phyloP scores from a whole-genome alignment of 1,140 invertebrate genomes.

The Protaetia brevitarsis region DNA sequence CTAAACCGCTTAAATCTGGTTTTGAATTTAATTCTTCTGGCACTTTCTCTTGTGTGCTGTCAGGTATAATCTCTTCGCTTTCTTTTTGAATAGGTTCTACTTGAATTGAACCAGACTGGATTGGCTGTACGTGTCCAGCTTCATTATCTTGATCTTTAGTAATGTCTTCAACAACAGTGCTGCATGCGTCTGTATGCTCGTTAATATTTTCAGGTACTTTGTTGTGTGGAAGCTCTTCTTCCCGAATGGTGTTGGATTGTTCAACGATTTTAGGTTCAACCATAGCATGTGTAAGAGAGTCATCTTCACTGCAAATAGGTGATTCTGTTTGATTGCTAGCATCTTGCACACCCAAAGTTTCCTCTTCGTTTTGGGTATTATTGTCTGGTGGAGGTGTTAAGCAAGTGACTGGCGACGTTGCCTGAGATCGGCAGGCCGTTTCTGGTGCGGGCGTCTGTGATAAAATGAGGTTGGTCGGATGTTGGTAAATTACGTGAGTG shows the following conservation, averaged over 20 bases:
- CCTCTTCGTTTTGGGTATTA: conserved; percentile 45
- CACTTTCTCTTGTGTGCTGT: conserved; percentile 32
- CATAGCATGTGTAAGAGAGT: conserved; percentile 38
- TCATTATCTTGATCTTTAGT: background rate
- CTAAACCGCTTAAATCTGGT: conserved; percentile 71
- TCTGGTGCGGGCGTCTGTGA: conserved; percentile 38
- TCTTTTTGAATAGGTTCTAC: background rate
- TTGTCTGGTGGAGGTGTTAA: conserved; percentile 61
- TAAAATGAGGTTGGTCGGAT: conserved; percentile 48
- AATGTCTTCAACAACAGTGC: background rate
- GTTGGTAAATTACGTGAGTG: conserved; percentile 56
- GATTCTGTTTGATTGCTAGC: conserved; percentile 78
- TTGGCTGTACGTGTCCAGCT: background rate
- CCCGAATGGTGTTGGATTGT: conserved; percentile 5
- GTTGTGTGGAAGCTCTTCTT: conserved; percentile 29
- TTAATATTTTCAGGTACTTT: conserved; percentile 23
- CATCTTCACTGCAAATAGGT: conserved; percentile 56
- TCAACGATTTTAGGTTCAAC: conserved; percentile 28
- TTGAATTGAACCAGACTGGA: background rate
- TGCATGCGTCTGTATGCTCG: background rate
- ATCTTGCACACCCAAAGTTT: conserved; percentile 61
- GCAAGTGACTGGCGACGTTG: conserved; percentile 56
- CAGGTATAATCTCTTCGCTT: conserved; percentile 25
- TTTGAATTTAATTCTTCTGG: conserved; percentile 30
- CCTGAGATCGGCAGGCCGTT: conserved; percentile 56